Evolutionary conservation across 2,888 invertebrate species (phyloP).

Genomic region (Acronicta psi): DNA sequence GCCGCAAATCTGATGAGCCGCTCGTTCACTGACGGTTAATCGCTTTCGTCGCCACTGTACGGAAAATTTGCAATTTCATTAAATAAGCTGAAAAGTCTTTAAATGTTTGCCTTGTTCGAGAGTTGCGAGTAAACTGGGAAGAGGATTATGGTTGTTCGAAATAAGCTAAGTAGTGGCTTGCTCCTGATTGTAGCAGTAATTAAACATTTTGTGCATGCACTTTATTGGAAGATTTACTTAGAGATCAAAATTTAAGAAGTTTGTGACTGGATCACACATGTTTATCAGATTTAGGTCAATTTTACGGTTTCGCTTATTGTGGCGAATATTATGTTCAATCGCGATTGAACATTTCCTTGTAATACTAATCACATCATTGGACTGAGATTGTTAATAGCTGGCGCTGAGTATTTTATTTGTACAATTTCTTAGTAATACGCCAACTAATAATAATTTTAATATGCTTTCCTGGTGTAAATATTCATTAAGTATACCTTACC

Average conservation of each 20-base stretch:
- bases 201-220: not conserved
- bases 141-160: constrained; percentile 21
- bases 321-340: too few species aligned
- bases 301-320: too few species aligned
- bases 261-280: too few species aligned
- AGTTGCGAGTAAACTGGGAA: constrained; percentile 14
- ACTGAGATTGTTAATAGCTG: too few species aligned
- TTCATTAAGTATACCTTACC: not conserved
- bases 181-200: not conserved
- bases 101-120: constrained; percentile 39
- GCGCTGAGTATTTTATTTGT: too few species aligned
- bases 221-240: too few species aligned
- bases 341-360: too few species aligned
- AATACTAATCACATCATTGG: too few species aligned
- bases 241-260: not conserved
- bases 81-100: constrained; percentile 53
- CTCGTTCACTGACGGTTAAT: constrained; percentile 48
- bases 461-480: too few species aligned
- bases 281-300: too few species aligned
- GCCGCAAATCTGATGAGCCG: constrained; percentile 53
- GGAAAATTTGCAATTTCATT: constrained; percentile 50
- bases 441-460: too few species aligned
- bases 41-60: constrained; percentile 41
- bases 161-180: constrained; percentile 18
- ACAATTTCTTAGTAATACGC: too few species aligned